A percentile compares a stretch with the other conserved stretches of the same genome.
Conservation (phyloP, 2,113 vertebrate species). For the Solenodon paradoxus region DNA sequence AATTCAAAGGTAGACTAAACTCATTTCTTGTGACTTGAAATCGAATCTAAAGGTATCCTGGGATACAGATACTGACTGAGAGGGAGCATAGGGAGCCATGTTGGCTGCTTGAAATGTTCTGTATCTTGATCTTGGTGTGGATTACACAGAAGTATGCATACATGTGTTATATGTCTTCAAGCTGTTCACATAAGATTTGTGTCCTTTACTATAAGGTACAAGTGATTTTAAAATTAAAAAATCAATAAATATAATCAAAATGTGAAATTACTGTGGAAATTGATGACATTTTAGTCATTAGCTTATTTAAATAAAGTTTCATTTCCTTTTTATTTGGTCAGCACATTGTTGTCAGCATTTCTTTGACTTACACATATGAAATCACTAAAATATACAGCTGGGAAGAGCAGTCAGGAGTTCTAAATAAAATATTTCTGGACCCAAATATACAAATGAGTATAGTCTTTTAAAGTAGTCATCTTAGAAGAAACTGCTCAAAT, state of each 20-base stretch:
- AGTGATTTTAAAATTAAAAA: slow-evolving; percentile 1
- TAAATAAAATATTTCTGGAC: not conserved
- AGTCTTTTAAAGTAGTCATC: not conserved
- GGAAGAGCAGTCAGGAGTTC: slow-evolving; percentile 59
- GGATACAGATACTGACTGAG: not conserved
- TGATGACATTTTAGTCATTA: not conserved
- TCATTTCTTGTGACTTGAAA: not conserved
- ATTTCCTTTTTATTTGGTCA: slow-evolving; percentile 59
- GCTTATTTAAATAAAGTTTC: not conserved
- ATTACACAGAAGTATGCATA: not conserved
- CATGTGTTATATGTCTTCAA: not conserved
- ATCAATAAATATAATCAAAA: not conserved
- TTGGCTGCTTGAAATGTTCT: not conserved
- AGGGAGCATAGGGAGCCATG: not conserved
- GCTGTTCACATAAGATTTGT: not conserved
- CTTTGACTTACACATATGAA: slow-evolving; percentile 82
- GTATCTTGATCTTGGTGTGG: not conserved
- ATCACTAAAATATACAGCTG: slow-evolving; percentile 75
- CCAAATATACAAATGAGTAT: not conserved
- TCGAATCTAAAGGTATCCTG: not conserved
- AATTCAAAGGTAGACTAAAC: not conserved
- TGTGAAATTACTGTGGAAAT: not conserved
- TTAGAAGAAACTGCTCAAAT: not conserved
- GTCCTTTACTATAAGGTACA: not conserved
- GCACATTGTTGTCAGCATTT: slow-evolving; percentile 21